A percentile compares a stretch with the other conserved stretches of the same genome.
Conservation (phyloP, 2,113 vertebrate species). For the Ctenodactylus gundi region DNA sequence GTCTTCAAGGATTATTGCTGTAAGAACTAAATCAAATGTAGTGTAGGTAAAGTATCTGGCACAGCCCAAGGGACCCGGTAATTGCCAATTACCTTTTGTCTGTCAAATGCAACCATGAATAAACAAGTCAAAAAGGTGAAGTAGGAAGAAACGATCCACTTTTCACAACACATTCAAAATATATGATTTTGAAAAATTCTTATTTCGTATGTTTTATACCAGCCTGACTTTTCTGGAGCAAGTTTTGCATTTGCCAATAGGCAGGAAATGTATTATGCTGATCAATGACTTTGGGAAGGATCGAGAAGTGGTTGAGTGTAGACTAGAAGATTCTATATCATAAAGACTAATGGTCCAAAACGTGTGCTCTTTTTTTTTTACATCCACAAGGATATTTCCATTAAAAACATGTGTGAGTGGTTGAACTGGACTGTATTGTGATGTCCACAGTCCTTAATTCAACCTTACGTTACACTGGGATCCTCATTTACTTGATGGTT, state of each 20-base stretch:
- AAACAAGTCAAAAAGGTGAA: background rate
- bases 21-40: slow-evolving; percentile 19
- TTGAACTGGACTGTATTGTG: background rate
- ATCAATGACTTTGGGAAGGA: background rate
- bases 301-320: background rate
- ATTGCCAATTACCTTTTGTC: background rate
- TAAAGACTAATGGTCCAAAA: background rate
- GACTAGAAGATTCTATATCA: background rate
- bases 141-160: background rate
- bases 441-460: background rate
- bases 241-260: background rate
- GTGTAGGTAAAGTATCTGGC: background rate
- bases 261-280: background rate
- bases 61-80: background rate
- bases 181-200: background rate
- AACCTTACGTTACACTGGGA: background rate
- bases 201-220: background rate
- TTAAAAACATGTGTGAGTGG: background rate
- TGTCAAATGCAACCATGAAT: background rate
- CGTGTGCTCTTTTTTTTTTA: background rate
- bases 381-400: background rate
- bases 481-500: background rate
- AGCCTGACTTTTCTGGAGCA: background rate
- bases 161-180: slow-evolving; percentile 7
- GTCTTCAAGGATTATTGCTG: background rate